Base-by-base conservation (phyloP, 2,113 vertebrate genomes). In the Ariopsis seemanni region DNA sequence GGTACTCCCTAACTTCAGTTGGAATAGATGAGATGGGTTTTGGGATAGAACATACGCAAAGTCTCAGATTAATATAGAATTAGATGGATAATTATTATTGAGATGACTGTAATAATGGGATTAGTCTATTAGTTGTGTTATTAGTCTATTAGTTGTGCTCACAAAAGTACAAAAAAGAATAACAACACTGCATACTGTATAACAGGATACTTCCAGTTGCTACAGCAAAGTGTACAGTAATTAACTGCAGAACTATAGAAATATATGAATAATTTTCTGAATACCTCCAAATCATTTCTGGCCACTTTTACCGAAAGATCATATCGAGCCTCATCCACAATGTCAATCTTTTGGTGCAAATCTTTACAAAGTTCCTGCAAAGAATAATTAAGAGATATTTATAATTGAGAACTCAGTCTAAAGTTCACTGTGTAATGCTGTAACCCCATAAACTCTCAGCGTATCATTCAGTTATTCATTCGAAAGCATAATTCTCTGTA, bases 221-320 rank as follows among this genome's bases (percentile, higher is more conserved):
- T 58, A 71, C 8, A 52, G 57, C 15, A 72, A 71, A 22, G 15
- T 83, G 48, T 50, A 84, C 52, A 80, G 55, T 15, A 58, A 80
- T 30, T 58, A 80, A 80, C 11, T 30, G n/a, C 10, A 30, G 52
- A 18, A 30, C n/a, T 55, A 63, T 11, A 34, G 22, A 58, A 57
- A 79, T 48, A 57, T 22, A 17, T 7, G 11, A 77, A 86, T 48
- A 82, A 82, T 84, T 50, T 93, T 91, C 89, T 90, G 55, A 86
- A 81, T 90, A 92, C 91, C 91, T 94, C 93, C 77, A 90, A 90
- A 71, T 92, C 91, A 92, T 95, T 95, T 92, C 92, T 91, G 89
- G 84, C 90, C 84, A 95, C 94, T 91, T 95, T 95, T 63, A 90
- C 86, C 91, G 93, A 92, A 60, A 88, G 93, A 91, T 95, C 92